Conservation (phyloP, 2,797 vertebrate genomes). For the Anguilla pacifica region DNA sequence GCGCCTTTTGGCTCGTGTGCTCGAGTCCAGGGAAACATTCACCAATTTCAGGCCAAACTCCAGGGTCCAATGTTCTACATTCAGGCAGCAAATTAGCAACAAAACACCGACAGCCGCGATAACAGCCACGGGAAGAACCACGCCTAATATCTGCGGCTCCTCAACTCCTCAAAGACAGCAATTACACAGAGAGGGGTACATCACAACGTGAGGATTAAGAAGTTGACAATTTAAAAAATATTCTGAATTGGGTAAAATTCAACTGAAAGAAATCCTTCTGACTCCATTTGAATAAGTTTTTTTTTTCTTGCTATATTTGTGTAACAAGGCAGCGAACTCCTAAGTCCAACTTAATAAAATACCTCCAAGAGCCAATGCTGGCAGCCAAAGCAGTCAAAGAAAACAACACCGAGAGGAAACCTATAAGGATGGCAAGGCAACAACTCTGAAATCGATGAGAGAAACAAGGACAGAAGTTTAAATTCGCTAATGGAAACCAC, state of each 20-base stretch:
- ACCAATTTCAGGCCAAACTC: conserved; percentile 2
- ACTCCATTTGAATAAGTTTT: not conserved
- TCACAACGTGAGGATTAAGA: not conserved
- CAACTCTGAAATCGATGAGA: not conserved
- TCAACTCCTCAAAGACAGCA: no score
- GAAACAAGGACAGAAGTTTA: not conserved
- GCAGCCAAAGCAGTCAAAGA: not conserved
- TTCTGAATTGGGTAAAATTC: not conserved
- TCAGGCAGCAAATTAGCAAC: not conserved
- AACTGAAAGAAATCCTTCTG: not conserved
- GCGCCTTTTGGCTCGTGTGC: not conserved
- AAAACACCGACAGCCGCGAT: not conserved
- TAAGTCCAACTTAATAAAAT: not conserved
- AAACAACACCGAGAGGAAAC: not conserved
- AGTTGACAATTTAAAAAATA: not conserved
- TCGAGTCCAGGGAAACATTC: not conserved
- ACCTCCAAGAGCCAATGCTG: not conserved
- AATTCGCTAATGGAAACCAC: not conserved
- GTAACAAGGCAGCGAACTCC: not conserved
- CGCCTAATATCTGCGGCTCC: not conserved
- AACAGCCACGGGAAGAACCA: not conserved
- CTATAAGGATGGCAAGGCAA: not conserved
- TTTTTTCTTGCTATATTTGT: not conserved
- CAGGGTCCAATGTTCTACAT: not conserved
- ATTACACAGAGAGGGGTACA: not conserved